Evolutionary conservation across 2,113 vertebrate genomes (phyloP).

Genomic region (Thomomys bottae): DNA sequence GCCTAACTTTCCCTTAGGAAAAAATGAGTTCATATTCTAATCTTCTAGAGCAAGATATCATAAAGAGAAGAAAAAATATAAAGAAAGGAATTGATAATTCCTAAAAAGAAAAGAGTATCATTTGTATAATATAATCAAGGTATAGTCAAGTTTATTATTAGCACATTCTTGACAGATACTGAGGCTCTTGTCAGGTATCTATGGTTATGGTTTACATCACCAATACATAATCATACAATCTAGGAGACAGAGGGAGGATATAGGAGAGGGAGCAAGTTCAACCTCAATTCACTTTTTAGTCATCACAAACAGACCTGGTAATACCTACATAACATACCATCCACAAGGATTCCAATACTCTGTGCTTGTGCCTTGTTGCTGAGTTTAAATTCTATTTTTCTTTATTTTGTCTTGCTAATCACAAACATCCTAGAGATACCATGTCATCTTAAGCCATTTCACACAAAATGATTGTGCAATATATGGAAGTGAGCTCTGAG

Average conservation of each 20-base stretch:
- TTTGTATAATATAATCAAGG: background rate
- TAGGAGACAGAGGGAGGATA: fast-evolving
- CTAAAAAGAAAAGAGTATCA: slow-evolving; percentile 7
- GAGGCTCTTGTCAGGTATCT: background rate
- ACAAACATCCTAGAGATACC: slow-evolving; percentile 26
- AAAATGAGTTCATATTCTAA: background rate
- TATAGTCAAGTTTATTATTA: background rate
- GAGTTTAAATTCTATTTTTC: background rate
- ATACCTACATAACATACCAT: background rate
- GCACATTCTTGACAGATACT: background rate
- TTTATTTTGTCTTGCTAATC: slow-evolving; percentile 1
- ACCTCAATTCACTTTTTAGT: background rate
- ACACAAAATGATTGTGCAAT: background rate
- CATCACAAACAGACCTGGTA: background rate
- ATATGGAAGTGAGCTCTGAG: background rate
- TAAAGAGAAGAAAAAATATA: background rate
- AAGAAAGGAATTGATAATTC: slow-evolving; percentile 30
- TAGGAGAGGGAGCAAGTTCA: background rate
- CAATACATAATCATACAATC: no score
- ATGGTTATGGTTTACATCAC: background rate
- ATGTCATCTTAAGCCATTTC: background rate
- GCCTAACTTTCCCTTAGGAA: slow-evolving; percentile 32
- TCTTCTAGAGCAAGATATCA: background rate
- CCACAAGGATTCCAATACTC: background rate
- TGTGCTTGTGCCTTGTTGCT: background rate